Evolutionary conservation across 1,140 invertebrate genomes (phyloP).

Genomic region (Heliconius hewitsoni): DNA sequence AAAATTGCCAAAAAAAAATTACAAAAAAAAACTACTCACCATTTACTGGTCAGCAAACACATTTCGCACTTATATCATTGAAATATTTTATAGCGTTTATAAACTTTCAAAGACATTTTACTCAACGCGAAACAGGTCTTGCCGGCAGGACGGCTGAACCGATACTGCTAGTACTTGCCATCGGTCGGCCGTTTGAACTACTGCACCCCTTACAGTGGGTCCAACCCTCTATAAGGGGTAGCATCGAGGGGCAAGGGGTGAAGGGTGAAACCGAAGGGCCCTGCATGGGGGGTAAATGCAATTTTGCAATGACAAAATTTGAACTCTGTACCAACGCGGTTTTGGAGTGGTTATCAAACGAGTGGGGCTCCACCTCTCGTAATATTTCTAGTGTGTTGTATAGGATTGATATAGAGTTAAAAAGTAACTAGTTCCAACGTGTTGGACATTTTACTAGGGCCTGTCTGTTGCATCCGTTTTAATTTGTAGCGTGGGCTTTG

Average conservation of each 20-base stretch:
- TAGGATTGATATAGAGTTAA: neutral
- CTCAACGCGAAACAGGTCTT: neutral
- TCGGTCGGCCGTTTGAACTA: neutral
- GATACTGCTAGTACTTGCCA: constrained; percentile 27
- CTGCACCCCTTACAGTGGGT: constrained; percentile 22
- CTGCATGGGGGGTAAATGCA: constrained; percentile 38
- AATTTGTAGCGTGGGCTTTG: too few species aligned
- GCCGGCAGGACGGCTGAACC: constrained; percentile 30
- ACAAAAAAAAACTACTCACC: constrained; percentile 29
- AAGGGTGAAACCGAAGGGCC: constrained; percentile 30
- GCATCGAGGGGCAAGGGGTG: too few species aligned
- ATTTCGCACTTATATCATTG: constrained; percentile 48
- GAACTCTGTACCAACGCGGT: constrained; percentile 8
- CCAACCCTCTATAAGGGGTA: constrained; percentile 26
- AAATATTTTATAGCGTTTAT: constrained; percentile 42
- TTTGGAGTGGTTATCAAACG: constrained; percentile 21
- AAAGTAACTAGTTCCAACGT: neutral
- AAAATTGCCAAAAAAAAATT: neutral
- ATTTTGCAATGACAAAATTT: constrained; percentile 25
- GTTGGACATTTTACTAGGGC: too few species aligned
- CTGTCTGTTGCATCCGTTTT: too few species aligned
- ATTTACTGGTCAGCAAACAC: constrained; percentile 32
- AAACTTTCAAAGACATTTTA: constrained; percentile 48
- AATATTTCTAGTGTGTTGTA: neutral
- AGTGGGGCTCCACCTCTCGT: neutral